These are phyloP conservation scores for Drosophila subquinaria DNA, from an alignment of 2,888 invertebrate genomes.

Conservation along the genomic window DNA sequence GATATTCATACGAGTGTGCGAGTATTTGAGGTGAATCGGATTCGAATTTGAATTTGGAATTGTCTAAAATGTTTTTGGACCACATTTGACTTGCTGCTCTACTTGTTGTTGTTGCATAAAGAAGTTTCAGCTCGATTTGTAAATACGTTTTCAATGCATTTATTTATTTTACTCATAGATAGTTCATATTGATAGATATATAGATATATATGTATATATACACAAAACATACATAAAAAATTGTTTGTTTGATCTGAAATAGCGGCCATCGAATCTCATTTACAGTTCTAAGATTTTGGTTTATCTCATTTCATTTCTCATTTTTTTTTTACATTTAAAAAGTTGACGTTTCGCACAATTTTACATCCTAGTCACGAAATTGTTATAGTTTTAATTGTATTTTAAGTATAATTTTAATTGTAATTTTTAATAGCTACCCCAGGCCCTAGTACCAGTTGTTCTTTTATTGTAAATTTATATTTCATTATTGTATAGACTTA, in stretches of 20 bases:
- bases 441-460: slow-evolving; percentile 72
- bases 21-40: slow-evolving; percentile 18
- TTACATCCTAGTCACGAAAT: slow-evolving; percentile 55
- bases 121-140: slow-evolving; percentile 38
- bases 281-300: slow-evolving; percentile 45
- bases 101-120: slow-evolving; percentile 44
- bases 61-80: slow-evolving; percentile 58
- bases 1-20: slow-evolving; percentile 12
- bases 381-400: slow-evolving; percentile 29
- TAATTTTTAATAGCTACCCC: slow-evolving; percentile 69
- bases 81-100: slow-evolving; percentile 62
- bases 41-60: slow-evolving; percentile 18
- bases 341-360: slow-evolving; percentile 58
- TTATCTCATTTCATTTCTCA: slow-evolving; percentile 17
- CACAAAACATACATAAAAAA: slow-evolving; percentile 78
- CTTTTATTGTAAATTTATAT: slow-evolving; percentile 36
- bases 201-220: slow-evolving; percentile 56
- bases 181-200: slow-evolving; percentile 65
- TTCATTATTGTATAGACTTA: slow-evolving; percentile 56
- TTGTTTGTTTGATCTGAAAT: slow-evolving; percentile 57
- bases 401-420: slow-evolving; percentile 37
- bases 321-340: slow-evolving; percentile 69
- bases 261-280: slow-evolving; percentile 51
- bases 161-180: slow-evolving; percentile 76
- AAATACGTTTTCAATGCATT: slow-evolving; percentile 73